Evolutionary conservation across 1,140 invertebrate species (phyloP), one percentile per base, ranked within the genome.

Genomic region (Drosophila arawakana): DNA sequence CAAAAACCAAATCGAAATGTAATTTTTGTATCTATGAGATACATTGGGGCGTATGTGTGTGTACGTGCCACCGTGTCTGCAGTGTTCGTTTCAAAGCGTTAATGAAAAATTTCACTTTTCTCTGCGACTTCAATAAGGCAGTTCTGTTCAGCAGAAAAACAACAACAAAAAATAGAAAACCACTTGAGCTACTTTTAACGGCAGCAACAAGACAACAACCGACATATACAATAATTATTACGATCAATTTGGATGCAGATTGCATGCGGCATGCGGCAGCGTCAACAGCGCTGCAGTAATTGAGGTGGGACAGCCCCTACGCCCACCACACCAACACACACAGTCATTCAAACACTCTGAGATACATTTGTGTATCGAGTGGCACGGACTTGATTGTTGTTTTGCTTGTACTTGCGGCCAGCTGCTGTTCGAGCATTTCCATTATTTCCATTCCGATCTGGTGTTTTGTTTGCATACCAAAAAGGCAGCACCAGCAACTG

Each of bases 211-310:
- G 43, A 68, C 46, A 59, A 58, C 80, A 80, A 63, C 77, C 76
- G 74, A 75, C 73, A 88, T 73, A 88, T 83, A 88, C 83, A 89
- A 88, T 88, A 88, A 88, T 88, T 88, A 88, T 88, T 83, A 88
- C 83, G 84, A 88, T 88, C 83, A 88, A 88, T 88, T 88, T 88
- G 84, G 83, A 88, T 88, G 83, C 83, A 88, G 83, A 88, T 88
- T 89, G 83, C 83, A 84, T 89, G 80, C 80, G 67, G 80, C 80
- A 59, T 58, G 65, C 37, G 63, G 37, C 55, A 57, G 18, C 54
- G 18, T 18, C 54, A 41, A 15, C 37, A 18, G 59, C 70, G 54
- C 63, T 52, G 70, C 72, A 55, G 82, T 81, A 86, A 88, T 88
- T 86, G 82, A 88, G 82, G 82, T 86, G 82, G 83, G 83, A 76